These are phyloP conservation scores for Tetanocera ferruginea DNA, from an alignment of 2,888 invertebrate species.

Conservation along the genomic window DNA sequence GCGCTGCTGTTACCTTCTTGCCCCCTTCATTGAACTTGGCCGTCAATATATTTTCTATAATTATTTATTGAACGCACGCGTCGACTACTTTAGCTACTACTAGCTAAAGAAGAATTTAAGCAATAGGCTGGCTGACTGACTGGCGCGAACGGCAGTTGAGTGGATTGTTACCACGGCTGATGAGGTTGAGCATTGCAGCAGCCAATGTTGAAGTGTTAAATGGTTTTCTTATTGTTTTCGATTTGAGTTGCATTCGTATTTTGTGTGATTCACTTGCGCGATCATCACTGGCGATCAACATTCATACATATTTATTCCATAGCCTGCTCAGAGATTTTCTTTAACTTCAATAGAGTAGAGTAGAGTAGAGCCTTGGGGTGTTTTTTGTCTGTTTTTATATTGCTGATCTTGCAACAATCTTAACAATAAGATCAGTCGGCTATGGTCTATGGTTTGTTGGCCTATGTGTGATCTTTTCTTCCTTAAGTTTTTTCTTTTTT, in stretches of 20 bases:
- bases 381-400: not conserved
- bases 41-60: slow-evolving; percentile 38
- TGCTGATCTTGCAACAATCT: too few species aligned
- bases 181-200: not conserved
- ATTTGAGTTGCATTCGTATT: slow-evolving; percentile 3
- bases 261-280: not conserved
- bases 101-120: not conserved
- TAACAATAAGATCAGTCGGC: not conserved
- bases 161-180: too few species aligned
- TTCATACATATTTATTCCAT: not conserved
- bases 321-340: not conserved
- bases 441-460: not conserved
- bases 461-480: not conserved
- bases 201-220: slow-evolving; percentile 46
- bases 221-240: slow-evolving; percentile 39
- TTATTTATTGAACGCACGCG: slow-evolving; percentile 49
- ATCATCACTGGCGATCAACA: too few species aligned
- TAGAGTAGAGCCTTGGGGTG: not conserved
- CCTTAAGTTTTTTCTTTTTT: not conserved
- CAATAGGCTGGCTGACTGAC: not conserved
- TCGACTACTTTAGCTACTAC: slow-evolving; percentile 43
- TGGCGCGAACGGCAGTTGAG: not conserved
- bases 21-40: not conserved
- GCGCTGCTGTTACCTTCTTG: not conserved
- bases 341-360: not conserved